Evolutionary conservation across 2,797 vertebrate species (phyloP).

Genomic region (Coluber constrictor): DNA sequence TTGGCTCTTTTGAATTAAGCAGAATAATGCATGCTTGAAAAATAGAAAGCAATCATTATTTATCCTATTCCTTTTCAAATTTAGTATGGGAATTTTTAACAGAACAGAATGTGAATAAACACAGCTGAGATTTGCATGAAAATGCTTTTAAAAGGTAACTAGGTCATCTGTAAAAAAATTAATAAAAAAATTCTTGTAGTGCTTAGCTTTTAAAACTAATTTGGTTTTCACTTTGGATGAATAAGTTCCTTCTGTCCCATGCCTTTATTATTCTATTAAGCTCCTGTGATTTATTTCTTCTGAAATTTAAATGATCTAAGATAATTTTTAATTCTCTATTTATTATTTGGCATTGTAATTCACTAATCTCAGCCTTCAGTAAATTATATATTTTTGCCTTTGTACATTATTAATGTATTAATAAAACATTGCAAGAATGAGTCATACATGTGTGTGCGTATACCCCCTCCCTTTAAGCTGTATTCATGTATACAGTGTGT

Average conservation of each 20-base stretch:
- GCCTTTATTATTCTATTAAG: not conserved
- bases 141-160: fast-evolving
- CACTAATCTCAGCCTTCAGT: not conserved
- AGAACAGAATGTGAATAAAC: fast-evolving
- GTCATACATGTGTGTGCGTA: fast-evolving
- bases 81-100: not conserved
- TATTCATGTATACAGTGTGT: not conserved
- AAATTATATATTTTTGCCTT: not conserved
- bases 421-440: not conserved
- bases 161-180: not conserved
- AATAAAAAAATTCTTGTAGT: not conserved
- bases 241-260: not conserved
- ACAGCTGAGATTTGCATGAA: not conserved
- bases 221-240: not conserved
- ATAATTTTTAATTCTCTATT: not conserved
- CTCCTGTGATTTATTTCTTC: not conserved
- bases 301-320: not conserved
- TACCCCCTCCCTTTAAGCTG: not conserved
- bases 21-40: not conserved
- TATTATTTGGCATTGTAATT: not conserved
- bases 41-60: not conserved
- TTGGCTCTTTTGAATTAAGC: not conserved
- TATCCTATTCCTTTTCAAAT: fast-evolving
- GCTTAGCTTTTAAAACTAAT: not conserved
- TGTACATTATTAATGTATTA: not conserved